phyloP scores from a whole-genome alignment of 2,797 vertebrate species.

The Gymnothorax reevesii region DNA sequence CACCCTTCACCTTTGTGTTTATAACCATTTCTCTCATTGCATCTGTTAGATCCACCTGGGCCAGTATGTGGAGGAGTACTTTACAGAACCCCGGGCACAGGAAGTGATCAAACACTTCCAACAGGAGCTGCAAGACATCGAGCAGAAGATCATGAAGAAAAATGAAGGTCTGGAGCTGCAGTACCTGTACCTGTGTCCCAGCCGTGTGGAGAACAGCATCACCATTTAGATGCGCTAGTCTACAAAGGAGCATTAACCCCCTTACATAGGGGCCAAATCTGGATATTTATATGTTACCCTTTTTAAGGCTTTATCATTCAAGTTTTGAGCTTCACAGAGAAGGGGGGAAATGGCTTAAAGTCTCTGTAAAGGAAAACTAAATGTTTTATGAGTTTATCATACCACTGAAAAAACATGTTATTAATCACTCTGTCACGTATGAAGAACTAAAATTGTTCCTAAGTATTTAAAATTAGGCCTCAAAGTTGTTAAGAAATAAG shows the following conservation, averaged over 20 bases:
- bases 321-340: too few relatives aligned
- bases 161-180: constrained; percentile 69
- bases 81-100: constrained; percentile 62
- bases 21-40: background rate
- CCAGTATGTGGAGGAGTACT: constrained; percentile 72
- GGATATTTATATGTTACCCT: too few relatives aligned
- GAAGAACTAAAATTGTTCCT: too few relatives aligned
- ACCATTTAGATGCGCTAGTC: constrained; percentile 62
- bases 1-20: background rate
- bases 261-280: too few relatives aligned
- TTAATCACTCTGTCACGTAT: too few relatives aligned
- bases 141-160: constrained; percentile 65
- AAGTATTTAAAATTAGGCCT: too few relatives aligned
- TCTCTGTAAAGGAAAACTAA: too few relatives aligned
- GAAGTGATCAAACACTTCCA: constrained; percentile 67
- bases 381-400: too few relatives aligned
- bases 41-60: constrained; percentile 71
- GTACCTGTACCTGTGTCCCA: constrained; percentile 77
- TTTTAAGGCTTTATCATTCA: too few relatives aligned
- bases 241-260: background rate
- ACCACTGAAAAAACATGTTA: too few relatives aligned
- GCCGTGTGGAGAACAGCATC: constrained; percentile 77
- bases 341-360: too few relatives aligned
- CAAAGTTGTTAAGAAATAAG: too few relatives aligned
- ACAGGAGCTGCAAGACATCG: constrained; percentile 64